phyloP scores from a whole-genome alignment of 2,113 vertebrate genomes.

The Xiphophorus couchianus region DNA sequence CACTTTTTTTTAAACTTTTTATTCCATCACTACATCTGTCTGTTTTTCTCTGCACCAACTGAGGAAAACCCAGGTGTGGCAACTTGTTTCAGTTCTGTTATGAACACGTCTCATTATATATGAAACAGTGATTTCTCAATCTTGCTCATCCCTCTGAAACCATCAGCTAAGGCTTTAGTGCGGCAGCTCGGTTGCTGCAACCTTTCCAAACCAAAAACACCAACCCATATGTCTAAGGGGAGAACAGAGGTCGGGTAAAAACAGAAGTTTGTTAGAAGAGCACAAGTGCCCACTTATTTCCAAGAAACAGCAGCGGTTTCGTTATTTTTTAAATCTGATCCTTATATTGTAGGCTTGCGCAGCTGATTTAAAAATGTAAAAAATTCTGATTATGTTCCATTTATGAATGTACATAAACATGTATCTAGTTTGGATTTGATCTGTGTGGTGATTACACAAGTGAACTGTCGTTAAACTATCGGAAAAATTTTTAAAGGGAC shows the following conservation, averaged over 20 bases:
- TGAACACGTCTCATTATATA: constrained; percentile 28
- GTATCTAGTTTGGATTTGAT: too few species aligned
- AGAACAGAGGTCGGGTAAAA: not conserved
- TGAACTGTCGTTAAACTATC: not conserved
- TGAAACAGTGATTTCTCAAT: constrained; percentile 14
- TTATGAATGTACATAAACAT: too few species aligned
- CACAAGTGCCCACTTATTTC: constrained; percentile 8
- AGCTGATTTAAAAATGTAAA: not conserved
- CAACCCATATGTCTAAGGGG: not conserved
- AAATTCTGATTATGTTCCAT: too few species aligned
- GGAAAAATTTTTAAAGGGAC: not conserved
- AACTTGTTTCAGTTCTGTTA: constrained; percentile 67
- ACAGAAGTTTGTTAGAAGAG: not conserved
- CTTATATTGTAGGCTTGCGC: not conserved
- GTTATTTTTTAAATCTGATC: too few species aligned
- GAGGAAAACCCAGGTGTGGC: constrained; percentile 53
- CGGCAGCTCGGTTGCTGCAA: not conserved
- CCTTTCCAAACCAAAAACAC: not conserved
- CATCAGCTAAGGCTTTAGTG: constrained; percentile 8
- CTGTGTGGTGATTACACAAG: not conserved
- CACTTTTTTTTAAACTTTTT: not conserved
- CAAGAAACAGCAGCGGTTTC: not conserved
- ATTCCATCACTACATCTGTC: constrained; percentile 2
- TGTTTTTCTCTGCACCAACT: constrained; percentile 31
- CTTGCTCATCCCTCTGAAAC: not conserved